Evolutionary conservation across 2,888 invertebrate species (phyloP).

Genomic region (Erebia epiphron): DNA sequence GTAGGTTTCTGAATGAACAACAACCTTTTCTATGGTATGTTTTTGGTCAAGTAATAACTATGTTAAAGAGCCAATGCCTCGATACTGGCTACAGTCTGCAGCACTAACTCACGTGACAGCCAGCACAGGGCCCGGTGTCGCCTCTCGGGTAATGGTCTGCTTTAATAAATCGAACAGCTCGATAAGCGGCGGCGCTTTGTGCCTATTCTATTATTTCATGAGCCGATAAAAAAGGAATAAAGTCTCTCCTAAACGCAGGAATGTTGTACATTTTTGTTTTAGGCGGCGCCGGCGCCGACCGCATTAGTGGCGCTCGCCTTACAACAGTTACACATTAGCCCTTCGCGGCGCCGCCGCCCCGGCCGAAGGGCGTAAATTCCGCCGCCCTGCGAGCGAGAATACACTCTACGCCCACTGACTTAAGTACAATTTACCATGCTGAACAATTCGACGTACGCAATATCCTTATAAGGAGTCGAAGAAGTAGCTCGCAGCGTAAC

Average conservation of each 20-base stretch:
- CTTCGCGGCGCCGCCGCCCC: constrained; percentile 57
- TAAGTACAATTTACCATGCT: background rate
- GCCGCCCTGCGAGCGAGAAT: background rate
- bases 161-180: constrained; percentile 48
- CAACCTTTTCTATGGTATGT: too few relatives aligned
- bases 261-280: constrained; percentile 73
- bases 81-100: too few relatives aligned
- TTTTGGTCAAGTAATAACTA: too few relatives aligned
- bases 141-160: constrained; percentile 39
- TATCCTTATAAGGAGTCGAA: background rate
- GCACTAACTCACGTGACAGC: too few relatives aligned
- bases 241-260: constrained; percentile 73
- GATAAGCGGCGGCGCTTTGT: constrained; percentile 67
- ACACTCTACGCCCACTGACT: background rate
- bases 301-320: constrained; percentile 66
- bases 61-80: too few relatives aligned
- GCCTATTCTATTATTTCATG: constrained; percentile 74
- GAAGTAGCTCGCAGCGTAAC: background rate
- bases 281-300: constrained; percentile 79
- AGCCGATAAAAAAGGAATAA: constrained; percentile 77
- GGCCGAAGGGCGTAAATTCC: background rate
- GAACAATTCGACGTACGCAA: background rate
- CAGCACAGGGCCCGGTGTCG: background rate
- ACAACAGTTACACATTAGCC: constrained; percentile 74
- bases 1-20: too few relatives aligned